phyloP scores from a whole-genome alignment of 2,113 vertebrate species.

The Stercorarius parasiticus region DNA sequence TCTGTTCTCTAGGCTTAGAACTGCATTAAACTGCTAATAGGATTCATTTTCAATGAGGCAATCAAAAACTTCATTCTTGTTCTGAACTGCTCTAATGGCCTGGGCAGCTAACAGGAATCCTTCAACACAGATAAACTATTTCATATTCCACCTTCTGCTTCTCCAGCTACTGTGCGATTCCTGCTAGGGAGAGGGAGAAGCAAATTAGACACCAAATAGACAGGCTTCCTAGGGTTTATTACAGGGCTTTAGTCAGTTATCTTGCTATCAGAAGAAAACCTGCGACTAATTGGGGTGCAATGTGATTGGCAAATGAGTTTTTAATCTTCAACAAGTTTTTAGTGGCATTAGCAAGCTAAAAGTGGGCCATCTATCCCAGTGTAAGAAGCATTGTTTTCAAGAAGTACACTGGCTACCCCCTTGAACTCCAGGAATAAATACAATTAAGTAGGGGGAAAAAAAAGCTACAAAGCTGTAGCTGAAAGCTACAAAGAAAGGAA shows the following conservation, averaged over 20 bases:
- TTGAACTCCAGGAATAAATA: not conserved
- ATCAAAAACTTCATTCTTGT: constrained; percentile 9
- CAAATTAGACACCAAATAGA: not conserved
- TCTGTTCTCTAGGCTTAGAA: constrained; percentile 30
- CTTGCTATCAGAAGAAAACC: not conserved
- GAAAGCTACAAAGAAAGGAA: not conserved
- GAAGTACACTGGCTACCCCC: not conserved
- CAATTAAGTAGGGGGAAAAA: not conserved
- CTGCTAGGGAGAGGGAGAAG: not conserved
- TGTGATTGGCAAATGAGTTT: not conserved
- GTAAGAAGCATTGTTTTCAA: not conserved
- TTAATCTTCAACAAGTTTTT: not conserved
- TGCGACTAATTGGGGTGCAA: not conserved
- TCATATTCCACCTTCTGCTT: constrained; percentile 4
- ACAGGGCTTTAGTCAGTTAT: not conserved
- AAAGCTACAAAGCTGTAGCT: not conserved
- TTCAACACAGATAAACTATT: not conserved
- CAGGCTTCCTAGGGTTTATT: not conserved
- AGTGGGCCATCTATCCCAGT: not conserved
- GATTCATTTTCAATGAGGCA: constrained; percentile 22
- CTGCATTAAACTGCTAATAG: constrained; percentile 39
- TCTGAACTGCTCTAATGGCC: not conserved
- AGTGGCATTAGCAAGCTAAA: not conserved
- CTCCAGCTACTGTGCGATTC: not conserved
- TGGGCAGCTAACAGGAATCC: not conserved